phyloP scores from a whole-genome alignment of 2,113 vertebrate species.

The Notarius quadriscutis region DNA sequence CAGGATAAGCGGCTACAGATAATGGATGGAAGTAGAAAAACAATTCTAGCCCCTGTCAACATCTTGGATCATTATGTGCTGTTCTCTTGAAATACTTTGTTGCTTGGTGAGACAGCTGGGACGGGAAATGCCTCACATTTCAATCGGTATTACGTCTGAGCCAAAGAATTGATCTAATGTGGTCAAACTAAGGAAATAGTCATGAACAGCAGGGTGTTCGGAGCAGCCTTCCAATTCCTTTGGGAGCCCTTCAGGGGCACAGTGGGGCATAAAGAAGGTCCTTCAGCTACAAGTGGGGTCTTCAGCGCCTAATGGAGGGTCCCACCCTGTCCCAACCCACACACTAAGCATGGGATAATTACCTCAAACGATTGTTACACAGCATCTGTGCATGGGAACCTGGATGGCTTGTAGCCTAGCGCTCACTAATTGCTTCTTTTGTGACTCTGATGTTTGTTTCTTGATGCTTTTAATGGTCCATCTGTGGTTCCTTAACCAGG shows the following conservation, averaged over 20 bases:
- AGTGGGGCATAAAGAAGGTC: constrained; percentile 68
- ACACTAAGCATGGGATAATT: constrained; percentile 64
- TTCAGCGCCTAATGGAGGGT: constrained; percentile 50
- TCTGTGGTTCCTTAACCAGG: constrained; percentile 14
- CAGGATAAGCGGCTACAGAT: no score
- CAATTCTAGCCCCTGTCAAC: not conserved
- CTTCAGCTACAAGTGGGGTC: constrained; percentile 67
- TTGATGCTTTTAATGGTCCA: constrained; percentile 11
- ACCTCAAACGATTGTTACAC: constrained; percentile 61
- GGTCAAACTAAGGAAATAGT: constrained; percentile 51
- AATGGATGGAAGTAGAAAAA: not conserved
- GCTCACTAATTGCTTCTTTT: constrained; percentile 18
- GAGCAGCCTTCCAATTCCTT: constrained; percentile 59
- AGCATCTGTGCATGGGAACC: not conserved
- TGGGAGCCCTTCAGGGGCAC: constrained; percentile 62
- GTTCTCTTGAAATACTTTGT: not conserved
- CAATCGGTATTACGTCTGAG: constrained; percentile 39
- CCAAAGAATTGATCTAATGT: constrained; percentile 57
- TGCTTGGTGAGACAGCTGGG: constrained; percentile 11
- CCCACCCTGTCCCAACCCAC: constrained; percentile 36
- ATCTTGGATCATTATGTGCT: constrained; percentile 6
- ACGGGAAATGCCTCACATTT: not conserved
- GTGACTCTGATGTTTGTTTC: constrained; percentile 3
- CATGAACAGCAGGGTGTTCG: constrained; percentile 44
- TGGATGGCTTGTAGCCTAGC: not conserved